Evolutionary conservation across 2,797 vertebrate species (phyloP).

Genomic region (Pangasius macronema): DNA sequence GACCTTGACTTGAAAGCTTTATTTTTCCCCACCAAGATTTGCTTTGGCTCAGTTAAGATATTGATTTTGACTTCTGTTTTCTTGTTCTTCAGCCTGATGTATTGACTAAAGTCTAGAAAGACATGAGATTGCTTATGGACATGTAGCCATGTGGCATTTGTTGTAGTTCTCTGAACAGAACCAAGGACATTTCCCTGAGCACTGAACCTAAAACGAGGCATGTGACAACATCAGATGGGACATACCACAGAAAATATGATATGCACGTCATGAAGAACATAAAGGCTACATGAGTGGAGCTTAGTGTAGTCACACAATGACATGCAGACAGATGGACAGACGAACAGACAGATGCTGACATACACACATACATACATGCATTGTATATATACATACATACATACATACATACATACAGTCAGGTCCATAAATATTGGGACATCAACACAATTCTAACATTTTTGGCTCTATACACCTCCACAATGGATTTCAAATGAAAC

Average conservation of each 20-base stretch:
- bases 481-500: no score
- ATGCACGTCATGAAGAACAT: constrained; percentile 12
- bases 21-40: not conserved
- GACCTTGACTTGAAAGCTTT: constrained; percentile 13
- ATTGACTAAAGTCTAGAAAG: constrained; percentile 38
- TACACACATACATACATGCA: no score
- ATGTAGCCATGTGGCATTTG: constrained; percentile 21
- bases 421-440: no score
- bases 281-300: not conserved
- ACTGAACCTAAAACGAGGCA: constrained; percentile 21
- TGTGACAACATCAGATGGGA: not conserved
- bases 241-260: not conserved
- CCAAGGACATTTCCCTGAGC: constrained; percentile 10
- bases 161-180: constrained; percentile 2
- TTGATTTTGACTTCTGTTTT: constrained; percentile 39
- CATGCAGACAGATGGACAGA: not conserved
- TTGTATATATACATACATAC: not conserved
- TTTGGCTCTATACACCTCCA: no score
- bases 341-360: not conserved
- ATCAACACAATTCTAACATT: no score
- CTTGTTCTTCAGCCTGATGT: constrained; percentile 11
- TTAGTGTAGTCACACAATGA: not conserved
- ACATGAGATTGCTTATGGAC: constrained; percentile 14
- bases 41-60: constrained; percentile 34
- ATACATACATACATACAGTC: not conserved